phyloP scores from a whole-genome alignment of 2,888 invertebrate genomes.

The Tetramorium bicarinatum region DNA sequence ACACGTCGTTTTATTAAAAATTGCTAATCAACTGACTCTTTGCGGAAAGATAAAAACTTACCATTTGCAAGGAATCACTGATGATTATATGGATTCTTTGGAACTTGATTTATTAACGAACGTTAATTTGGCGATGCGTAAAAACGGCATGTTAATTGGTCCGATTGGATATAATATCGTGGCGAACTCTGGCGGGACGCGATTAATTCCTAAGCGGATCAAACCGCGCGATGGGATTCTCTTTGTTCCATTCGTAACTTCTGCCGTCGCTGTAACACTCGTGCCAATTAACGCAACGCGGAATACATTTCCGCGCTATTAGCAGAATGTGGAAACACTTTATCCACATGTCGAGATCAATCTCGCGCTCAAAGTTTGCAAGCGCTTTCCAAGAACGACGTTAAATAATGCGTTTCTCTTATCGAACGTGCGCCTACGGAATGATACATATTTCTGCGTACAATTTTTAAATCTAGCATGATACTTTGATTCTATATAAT shows the following conservation, averaged over 20 bases:
- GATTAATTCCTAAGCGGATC: slow-evolving; percentile 30
- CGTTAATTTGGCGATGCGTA: neutral
- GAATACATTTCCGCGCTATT: slow-evolving; percentile 32
- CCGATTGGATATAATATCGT: neutral
- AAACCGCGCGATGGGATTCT: neutral
- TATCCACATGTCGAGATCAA: slow-evolving; percentile 1
- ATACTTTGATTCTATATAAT: neutral
- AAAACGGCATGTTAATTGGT: neutral
- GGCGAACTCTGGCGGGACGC: neutral
- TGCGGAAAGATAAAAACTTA: neutral
- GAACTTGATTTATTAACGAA: neutral
- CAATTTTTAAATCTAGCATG: neutral
- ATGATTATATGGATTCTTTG: neutral
- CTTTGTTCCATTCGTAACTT: slow-evolving; percentile 26
- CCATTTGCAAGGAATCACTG: neutral
- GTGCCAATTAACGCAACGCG: slow-evolving; percentile 20
- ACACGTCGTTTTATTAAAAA: slow-evolving; percentile 26
- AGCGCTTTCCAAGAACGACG: neutral
- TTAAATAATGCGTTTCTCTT: slow-evolving; percentile 5
- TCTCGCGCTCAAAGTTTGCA: neutral
- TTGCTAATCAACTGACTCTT: slow-evolving; percentile 19
- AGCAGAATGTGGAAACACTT: slow-evolving; percentile 1
- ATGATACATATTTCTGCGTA: neutral
- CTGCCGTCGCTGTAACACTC: neutral
- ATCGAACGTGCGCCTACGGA: neutral